Evolutionary conservation across 2,888 invertebrate genomes (phyloP), one percentile per base, ranked within the genome.

Genomic region (Steinernema hermaphroditum): DNA sequence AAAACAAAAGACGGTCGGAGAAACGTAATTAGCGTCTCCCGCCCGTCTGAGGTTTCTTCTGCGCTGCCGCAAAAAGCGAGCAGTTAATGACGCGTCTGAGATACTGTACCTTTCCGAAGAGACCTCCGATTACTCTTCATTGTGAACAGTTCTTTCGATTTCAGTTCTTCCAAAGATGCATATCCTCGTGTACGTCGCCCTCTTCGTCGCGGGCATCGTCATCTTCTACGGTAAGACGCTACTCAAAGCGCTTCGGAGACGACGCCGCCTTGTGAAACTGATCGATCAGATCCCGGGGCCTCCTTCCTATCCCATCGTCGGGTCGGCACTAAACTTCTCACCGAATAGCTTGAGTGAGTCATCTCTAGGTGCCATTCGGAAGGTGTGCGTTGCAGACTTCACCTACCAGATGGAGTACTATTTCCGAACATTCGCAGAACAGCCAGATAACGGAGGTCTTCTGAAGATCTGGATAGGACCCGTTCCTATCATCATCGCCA

Each of bases 371-470:
- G n/a, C n/a, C n/a, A n/a, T n/a, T n/a, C n/a, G n/a, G n/a, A n/a
- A n/a, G n/a, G n/a, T n/a, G n/a, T n/a, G n/a, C n/a, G n/a, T 29
- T 62, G 1, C 62, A 73, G 73, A 54, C 32, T 70, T 57, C 29
- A 73, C 73, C 54, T 73, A 73, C 44, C 69, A 70, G 54, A 73
- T 73, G 73, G 73, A 73, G 37, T 70, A 73, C 70, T 73, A 50
- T 54, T 73, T 73, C 46, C 50, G 73, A 19, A 22, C 71, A 1
- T 70, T 54, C 43, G 72, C 73, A 1, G 73, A 73, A 2, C 37
- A 49, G 0, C n/a, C 46, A 1, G 22, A 50, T 8, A 54, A 69
- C 46, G 37, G 19, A 32, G 73, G 73, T 4, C 41, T 72, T n/a
- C 19, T 72, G 32, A 32, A 37, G 34, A n/a, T 72, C 19, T 70